phyloP scores from a whole-genome alignment of 2,113 vertebrate genomes.

The Actinemys pallida region DNA sequence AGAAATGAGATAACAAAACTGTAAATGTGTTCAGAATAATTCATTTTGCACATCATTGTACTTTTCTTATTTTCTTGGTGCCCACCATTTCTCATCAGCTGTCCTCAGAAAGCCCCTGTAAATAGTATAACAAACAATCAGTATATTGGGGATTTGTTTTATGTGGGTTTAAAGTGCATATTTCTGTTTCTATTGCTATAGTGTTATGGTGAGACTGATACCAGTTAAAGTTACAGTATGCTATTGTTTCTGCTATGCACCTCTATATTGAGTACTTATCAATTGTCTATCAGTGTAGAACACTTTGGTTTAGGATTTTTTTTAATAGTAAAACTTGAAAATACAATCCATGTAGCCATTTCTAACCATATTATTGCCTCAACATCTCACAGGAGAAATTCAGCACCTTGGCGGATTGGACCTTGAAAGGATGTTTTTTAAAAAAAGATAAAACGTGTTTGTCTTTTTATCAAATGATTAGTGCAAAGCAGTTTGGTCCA shows the following conservation, averaged over 20 bases:
- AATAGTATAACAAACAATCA: not conserved
- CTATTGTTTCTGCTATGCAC: not conserved
- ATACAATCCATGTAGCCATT: constrained; percentile 17
- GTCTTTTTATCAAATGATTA: constrained; percentile 49
- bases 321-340: constrained; percentile 21
- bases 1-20: constrained; percentile 40
- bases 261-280: not conserved
- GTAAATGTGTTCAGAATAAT: constrained; percentile 18
- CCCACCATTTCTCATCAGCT: not conserved
- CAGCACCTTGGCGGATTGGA: constrained; percentile 47
- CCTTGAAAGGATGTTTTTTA: constrained; percentile 28
- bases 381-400: constrained; percentile 56
- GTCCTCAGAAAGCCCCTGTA: not conserved
- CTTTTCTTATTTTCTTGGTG: constrained; percentile 15
- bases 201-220: constrained; percentile 7
- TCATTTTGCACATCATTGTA: constrained; percentile 29
- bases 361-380: constrained; percentile 8
- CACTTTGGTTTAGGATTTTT: constrained; percentile 7
- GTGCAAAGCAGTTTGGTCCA: constrained; percentile 20
- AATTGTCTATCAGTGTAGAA: not conserved
- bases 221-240: constrained; percentile 45
- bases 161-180: constrained; percentile 39
- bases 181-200: constrained; percentile 31
- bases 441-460: constrained; percentile 33
- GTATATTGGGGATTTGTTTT: constrained; percentile 14